Conservation (phyloP, 2,113 vertebrate species). For the Tragelaphus buxtoni region DNA sequence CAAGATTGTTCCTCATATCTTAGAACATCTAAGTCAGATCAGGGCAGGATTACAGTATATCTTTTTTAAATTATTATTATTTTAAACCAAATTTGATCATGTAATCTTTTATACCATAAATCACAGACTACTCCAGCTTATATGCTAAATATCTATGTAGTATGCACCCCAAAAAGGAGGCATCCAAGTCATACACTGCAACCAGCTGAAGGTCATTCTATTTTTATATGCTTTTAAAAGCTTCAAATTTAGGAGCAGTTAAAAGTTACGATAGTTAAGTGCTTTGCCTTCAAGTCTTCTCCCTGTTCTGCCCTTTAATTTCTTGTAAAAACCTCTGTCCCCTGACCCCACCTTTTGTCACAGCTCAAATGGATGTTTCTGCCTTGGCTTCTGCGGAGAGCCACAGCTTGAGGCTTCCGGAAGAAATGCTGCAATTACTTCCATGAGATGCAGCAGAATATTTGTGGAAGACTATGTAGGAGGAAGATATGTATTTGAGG, state of each 20-base stretch:
- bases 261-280: slow-evolving; percentile 31
- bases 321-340: slow-evolving; percentile 17
- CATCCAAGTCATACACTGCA: background rate
- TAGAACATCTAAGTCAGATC: background rate
- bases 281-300: slow-evolving; percentile 32
- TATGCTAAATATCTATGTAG: background rate
- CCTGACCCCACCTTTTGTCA: background rate
- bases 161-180: background rate
- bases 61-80: slow-evolving; percentile 14
- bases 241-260: slow-evolving; percentile 47
- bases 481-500: slow-evolving; percentile 36
- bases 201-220: slow-evolving; percentile 56
- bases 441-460: slow-evolving; percentile 16
- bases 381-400: background rate
- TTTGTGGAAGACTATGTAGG: slow-evolving; percentile 52
- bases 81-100: slow-evolving; percentile 27
- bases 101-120: background rate
- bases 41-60: background rate
- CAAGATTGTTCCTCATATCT: background rate
- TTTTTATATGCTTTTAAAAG: slow-evolving; percentile 57
- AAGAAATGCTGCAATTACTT: slow-evolving; percentile 38
- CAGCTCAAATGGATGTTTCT: slow-evolving; percentile 34
- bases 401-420: background rate
- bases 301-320: slow-evolving; percentile 42
- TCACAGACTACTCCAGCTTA: background rate